These are phyloP conservation scores for Varanus komodoensis DNA, from an alignment of 2,113 vertebrate genomes.

Conservation along the genomic window DNA sequence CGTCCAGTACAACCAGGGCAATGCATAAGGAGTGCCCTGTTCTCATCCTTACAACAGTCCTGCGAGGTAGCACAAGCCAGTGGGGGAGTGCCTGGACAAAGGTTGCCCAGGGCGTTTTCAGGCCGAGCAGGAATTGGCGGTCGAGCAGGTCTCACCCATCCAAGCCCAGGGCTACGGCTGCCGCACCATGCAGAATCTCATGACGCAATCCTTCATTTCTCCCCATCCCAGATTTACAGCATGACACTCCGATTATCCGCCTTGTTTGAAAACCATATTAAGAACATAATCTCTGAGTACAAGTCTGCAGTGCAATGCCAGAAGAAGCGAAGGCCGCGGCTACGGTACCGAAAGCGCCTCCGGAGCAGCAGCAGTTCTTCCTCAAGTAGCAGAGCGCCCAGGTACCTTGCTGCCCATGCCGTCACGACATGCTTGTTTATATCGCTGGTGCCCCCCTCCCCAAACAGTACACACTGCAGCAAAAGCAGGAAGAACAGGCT, in stretches of 20 bases:
- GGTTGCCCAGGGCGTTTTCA: neutral
- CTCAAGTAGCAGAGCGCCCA: conserved; percentile 83
- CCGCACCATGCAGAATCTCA: neutral
- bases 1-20: no score
- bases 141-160: neutral
- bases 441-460: neutral
- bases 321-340: conserved; percentile 79
- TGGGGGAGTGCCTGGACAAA: neutral
- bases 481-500: neutral
- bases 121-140: neutral
- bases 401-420: conserved; percentile 65
- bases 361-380: conserved; percentile 89
- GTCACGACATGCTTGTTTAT: neutral
- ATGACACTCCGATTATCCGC: conserved; percentile 97
- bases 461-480: neutral
- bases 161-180: neutral
- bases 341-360: conserved; percentile 86
- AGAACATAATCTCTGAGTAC: conserved; percentile 91
- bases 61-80: neutral
- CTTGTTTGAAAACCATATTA: conserved; percentile 94
- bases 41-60: no score
- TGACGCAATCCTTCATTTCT: neutral
- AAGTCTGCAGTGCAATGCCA: conserved; percentile 92
- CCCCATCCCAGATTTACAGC: conserved; percentile 87
- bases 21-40: no score